phyloP scores from a whole-genome alignment of 2,888 invertebrate species.

The Hartigia nigra region DNA sequence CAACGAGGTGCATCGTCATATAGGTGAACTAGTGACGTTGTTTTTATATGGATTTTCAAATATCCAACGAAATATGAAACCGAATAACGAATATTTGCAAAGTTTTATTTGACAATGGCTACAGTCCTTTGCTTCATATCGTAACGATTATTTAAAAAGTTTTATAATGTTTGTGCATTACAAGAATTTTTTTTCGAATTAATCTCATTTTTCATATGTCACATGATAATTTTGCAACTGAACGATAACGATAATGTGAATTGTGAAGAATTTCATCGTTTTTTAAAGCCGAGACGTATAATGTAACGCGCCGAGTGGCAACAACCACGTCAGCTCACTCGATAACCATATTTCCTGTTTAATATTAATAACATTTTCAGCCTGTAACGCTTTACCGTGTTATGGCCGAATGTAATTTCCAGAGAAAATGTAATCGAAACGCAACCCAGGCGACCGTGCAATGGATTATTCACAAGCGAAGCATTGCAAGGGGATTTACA shows the following conservation, averaged over 20 bases:
- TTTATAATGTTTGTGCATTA: background rate
- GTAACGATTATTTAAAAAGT: background rate
- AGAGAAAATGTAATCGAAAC: constrained; percentile 38
- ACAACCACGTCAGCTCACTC: constrained; percentile 27
- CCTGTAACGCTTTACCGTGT: constrained; percentile 28
- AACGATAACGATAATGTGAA: background rate
- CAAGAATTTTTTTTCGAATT: background rate
- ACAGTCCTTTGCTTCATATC: background rate
- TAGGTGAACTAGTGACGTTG: background rate
- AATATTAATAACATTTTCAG: constrained; percentile 33
- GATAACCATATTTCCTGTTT: constrained; percentile 24
- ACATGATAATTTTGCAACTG: background rate
- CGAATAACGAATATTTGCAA: background rate
- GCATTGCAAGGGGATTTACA: background rate
- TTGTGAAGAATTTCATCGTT: background rate
- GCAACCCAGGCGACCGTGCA: constrained; percentile 17
- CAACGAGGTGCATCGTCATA: background rate
- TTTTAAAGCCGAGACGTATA: constrained; percentile 1
- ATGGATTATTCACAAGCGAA: background rate
- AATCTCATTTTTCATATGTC: too few relatives aligned
- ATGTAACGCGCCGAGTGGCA: constrained; percentile 22
- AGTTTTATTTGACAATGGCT: background rate
- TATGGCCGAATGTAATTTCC: constrained; percentile 36
- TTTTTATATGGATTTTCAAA: background rate
- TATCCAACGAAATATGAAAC: background rate